phyloP scores from a whole-genome alignment of 2,797 vertebrate species.

The Eospalax fontanierii region DNA sequence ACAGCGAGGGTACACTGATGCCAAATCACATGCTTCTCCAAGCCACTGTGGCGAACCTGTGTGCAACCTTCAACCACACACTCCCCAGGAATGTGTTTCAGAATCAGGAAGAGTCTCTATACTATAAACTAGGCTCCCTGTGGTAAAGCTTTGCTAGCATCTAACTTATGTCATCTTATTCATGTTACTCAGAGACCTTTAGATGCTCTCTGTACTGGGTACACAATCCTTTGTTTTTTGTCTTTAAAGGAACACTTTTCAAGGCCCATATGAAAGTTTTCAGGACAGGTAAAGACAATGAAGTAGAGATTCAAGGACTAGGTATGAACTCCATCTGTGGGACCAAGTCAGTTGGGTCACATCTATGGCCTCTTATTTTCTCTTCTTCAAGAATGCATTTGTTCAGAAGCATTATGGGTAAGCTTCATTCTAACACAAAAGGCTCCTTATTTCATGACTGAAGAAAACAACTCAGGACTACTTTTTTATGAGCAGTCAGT shows the following conservation, averaged over 20 bases:
- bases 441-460: neutral
- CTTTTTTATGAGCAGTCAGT: too few species aligned
- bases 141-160: neutral
- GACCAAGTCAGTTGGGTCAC: neutral
- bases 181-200: neutral
- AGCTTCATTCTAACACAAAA: conserved; percentile 40
- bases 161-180: neutral
- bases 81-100: neutral
- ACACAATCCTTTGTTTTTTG: neutral
- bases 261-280: neutral
- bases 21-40: neutral
- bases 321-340: neutral
- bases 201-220: neutral
- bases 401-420: neutral
- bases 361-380: neutral
- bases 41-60: neutral
- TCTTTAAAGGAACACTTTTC: neutral
- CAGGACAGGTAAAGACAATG: neutral
- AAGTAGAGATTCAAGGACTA: neutral
- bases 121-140: neutral
- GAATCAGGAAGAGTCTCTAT: neutral
- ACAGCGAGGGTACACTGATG: neutral
- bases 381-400: conserved; percentile 32
- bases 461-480: neutral
- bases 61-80: neutral